These are phyloP conservation scores for Meandrina meandrites DNA, from an alignment of 92 coral and sea anemone species.

Conservation along the genomic window DNA sequence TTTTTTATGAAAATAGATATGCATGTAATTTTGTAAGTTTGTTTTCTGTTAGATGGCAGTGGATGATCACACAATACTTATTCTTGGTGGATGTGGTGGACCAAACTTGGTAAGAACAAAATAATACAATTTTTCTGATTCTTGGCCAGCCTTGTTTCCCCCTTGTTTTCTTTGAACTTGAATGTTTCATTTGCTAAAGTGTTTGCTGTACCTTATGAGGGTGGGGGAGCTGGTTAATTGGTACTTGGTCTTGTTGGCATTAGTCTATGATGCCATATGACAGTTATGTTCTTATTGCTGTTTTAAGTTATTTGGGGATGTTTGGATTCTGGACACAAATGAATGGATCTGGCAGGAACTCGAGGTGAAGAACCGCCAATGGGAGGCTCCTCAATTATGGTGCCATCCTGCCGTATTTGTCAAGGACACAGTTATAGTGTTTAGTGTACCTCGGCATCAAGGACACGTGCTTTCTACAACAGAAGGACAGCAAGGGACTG, in stretches of 20 bases:
- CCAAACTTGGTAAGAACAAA: conserved; percentile 68
- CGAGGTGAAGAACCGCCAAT: conserved; percentile 60
- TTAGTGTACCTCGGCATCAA: conserved; percentile 67
- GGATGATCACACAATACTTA: conserved; percentile 63
- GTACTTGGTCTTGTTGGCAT: too few relatives aligned
- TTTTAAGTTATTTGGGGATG: conserved; percentile 84
- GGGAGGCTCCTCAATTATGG: conserved; percentile 97
- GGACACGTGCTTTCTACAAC: conserved; percentile 34
- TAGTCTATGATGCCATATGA: background rate
- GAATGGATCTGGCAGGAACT: conserved; percentile 91
- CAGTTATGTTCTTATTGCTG: background rate
- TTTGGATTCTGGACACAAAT: conserved; percentile 85
- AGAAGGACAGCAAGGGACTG: conserved; percentile 18
- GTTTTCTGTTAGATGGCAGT: conserved; percentile 56
- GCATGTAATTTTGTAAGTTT: conserved; percentile 16
- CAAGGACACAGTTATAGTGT: conserved; percentile 69
- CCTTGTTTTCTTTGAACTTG: background rate
- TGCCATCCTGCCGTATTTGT: conserved; percentile 89
- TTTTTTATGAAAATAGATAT: too few relatives aligned
- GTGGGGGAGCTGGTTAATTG: too few relatives aligned
- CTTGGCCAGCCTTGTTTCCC: background rate
- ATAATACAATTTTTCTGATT: background rate
- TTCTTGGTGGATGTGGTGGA: conserved; percentile 94
- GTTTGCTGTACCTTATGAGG: background rate
- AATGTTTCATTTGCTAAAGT: background rate